Evolutionary conservation across 2,888 invertebrate genomes (phyloP), one percentile per base, ranked within the genome.

Genomic region (Tortricodes alternella): DNA sequence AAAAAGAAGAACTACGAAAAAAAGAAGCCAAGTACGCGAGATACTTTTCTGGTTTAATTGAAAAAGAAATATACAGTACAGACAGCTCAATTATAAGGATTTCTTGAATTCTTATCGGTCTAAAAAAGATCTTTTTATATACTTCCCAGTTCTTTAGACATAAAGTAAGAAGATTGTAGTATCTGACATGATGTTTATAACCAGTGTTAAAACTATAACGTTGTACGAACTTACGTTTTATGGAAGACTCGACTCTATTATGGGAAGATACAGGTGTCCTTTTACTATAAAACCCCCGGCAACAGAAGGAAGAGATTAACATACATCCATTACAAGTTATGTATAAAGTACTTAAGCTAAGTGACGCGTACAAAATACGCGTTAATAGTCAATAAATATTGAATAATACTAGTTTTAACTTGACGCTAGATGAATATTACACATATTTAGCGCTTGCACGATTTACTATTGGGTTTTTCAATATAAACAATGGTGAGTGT

Each of bases 341-440:
- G 46, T 57, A 56, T 59, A 59, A 59, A 51, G 52, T 48, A 37
- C 59, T 55, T 61, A 59, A 5, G 21, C 61, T 62, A 62, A 32
- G 21, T 62, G 55, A 35, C 43, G 63, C 65, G 65, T 63, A 65
- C 52, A 53, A 51, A 58, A 60, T 58, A 60, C 64, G 65, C 66
- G 46, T 61, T 61, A 41, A 52, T 38, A 65, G 61, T 66, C 68
- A 70, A 72, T 72, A 73, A 73, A 73, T 69, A 73, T 59, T 44
- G 52, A 48, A 35, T 56, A 57, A 73, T 70, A 73, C 75, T 76
- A 74, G 65, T 65, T 67, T 73, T 78, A 77, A 74, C 74, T 70
- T 73, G 74, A 78, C 76, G 67, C 79, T 83, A 83, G 66, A 64
- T 70, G 79, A 76, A 77, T 80, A 78, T 80, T 80, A 83, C 78